A percentile compares a stretch with the other conserved stretches of the same genome.
Conservation (phyloP, 2,888 invertebrate species). For the Diploptera punctata region DNA sequence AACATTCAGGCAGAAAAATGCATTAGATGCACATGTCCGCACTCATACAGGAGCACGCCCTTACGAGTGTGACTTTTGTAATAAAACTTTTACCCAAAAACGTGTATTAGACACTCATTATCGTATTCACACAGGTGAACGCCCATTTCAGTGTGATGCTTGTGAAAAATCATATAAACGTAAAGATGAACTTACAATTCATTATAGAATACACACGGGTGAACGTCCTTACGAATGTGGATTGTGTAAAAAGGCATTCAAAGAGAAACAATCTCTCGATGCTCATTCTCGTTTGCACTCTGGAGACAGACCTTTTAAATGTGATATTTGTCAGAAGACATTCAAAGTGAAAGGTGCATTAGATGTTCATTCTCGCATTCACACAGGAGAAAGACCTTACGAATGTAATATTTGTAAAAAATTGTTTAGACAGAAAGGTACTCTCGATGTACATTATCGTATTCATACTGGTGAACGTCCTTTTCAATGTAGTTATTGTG, state of each 20-base stretch:
- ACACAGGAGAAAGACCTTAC: background rate
- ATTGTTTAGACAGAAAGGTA: background rate
- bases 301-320: slow-evolving; percentile 9
- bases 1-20: background rate
- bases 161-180: background rate
- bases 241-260: slow-evolving; percentile 3
- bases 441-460: background rate
- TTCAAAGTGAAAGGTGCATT: background rate
- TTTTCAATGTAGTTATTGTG: background rate
- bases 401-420: background rate
- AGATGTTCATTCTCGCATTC: background rate
- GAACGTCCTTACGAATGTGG: background rate
- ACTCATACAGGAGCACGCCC: slow-evolving; percentile 38
- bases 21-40: slow-evolving; percentile 28
- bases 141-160: background rate
- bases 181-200: background rate
- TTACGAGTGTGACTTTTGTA: slow-evolving; percentile 35
- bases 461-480: background rate
- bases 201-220: background rate
- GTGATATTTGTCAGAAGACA: background rate
- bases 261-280: background rate
- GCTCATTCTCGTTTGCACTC: background rate
- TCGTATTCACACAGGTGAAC: slow-evolving; percentile 2
- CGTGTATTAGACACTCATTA: background rate
- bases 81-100: slow-evolving; percentile 29